Evolutionary conservation across 2,113 vertebrate genomes (phyloP).

Genomic region (Plecturocebus donacophilus): DNA sequence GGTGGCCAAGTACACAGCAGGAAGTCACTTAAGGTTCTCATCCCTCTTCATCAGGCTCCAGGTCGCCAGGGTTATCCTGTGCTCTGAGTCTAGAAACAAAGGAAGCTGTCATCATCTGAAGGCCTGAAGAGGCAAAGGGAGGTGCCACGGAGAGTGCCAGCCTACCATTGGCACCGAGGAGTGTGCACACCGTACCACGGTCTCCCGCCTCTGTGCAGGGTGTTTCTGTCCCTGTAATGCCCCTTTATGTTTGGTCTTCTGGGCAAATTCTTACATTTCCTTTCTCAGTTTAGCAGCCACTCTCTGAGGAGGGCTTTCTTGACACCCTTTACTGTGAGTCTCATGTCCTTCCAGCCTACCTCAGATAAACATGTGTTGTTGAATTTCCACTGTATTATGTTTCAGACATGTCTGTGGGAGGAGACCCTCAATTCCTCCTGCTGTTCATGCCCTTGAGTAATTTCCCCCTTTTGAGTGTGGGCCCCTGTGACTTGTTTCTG

Average conservation of each 20-base stretch:
- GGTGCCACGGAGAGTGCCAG: too few relatives aligned
- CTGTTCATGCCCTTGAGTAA: not conserved
- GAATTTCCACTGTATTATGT: not conserved
- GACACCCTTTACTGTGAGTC: not conserved
- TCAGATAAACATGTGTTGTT: not conserved
- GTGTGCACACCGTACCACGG: not conserved
- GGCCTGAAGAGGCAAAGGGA: not conserved
- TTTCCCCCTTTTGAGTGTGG: not conserved
- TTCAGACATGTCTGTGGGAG: not conserved
- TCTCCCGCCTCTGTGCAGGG: rapidly evolving
- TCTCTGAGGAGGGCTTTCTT: not conserved
- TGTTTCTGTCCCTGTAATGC: not conserved
- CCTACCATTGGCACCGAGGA: not conserved
- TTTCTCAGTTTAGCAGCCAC: not conserved
- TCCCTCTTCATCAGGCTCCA: not conserved
- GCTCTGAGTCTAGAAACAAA: not conserved
- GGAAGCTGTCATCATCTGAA: not conserved
- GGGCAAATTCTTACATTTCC: not conserved
- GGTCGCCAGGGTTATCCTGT: not conserved
- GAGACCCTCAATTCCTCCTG: not conserved
- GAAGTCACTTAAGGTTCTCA: not conserved
- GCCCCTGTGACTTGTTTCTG: not conserved
- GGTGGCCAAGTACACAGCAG: not conserved
- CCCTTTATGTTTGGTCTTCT: not conserved
- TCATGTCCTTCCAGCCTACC: not conserved